Percentiles rank a stretch among this genome's conserved stretches.
Evolutionary conservation across 2,888 invertebrate genomes (phyloP).

Genomic region (Chironomus riparius): DNA sequence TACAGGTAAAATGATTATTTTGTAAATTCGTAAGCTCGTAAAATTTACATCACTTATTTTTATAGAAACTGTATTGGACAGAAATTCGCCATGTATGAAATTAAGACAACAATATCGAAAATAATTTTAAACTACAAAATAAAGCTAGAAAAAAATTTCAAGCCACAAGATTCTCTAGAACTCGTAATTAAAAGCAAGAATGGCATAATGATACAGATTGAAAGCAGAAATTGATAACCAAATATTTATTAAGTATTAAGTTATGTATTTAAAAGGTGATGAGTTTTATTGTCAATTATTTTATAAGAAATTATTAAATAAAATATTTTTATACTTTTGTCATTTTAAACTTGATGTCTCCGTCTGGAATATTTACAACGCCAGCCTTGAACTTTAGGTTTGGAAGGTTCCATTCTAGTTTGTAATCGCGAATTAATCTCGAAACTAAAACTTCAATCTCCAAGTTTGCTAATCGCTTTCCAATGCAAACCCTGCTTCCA

Average conservation of each 20-base stretch:
- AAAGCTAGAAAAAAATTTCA: neutral
- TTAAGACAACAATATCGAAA: constrained; percentile 13
- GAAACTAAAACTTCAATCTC: constrained; percentile 51
- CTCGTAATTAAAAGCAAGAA: constrained; percentile 14
- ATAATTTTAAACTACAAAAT: neutral
- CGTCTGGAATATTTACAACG: constrained; percentile 36
- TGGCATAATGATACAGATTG: constrained; percentile 7
- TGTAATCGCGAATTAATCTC: constrained; percentile 38
- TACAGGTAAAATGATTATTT: too few relatives aligned
- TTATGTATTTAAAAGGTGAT: neutral
- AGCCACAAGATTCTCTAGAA: constrained; percentile 1
- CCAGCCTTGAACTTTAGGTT: neutral
- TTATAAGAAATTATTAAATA: neutral
- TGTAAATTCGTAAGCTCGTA: too few relatives aligned
- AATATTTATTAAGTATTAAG: neutral
- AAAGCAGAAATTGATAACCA: neutral
- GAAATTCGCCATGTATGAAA: constrained; percentile 21
- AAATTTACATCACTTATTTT: too few relatives aligned
- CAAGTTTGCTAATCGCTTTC: constrained; percentile 61
- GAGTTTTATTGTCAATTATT: neutral
- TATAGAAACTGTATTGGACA: constrained; percentile 12
- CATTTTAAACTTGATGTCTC: constrained; percentile 40
- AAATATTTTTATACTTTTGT: constrained; percentile 31
- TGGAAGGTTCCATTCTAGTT: constrained; percentile 35
- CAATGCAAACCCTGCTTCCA: constrained; percentile 59